phyloP scores from a whole-genome alignment of 2,113 vertebrate genomes.

The Ammospiza nelsoni region DNA sequence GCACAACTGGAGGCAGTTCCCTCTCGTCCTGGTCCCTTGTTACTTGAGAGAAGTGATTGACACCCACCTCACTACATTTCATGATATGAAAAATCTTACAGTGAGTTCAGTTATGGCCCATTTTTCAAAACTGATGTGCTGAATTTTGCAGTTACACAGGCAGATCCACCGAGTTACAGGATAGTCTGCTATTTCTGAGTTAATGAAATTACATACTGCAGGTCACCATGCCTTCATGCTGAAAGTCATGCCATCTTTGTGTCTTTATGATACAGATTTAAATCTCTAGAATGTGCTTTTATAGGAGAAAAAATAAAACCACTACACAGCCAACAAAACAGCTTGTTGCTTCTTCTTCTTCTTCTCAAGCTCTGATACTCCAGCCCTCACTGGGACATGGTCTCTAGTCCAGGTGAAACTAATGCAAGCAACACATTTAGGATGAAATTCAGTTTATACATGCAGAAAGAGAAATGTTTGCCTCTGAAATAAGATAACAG shows the following conservation, averaged over 20 bases:
- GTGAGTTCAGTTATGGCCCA: neutral
- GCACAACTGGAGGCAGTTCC: neutral
- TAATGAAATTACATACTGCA: neutral
- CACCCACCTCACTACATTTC: neutral
- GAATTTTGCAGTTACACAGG: neutral
- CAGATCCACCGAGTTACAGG: neutral
- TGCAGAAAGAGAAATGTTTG: neutral
- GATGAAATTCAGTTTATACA: neutral
- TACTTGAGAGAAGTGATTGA: neutral
- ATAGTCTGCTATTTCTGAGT: neutral
- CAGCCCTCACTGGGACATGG: fast-evolving
- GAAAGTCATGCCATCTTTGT: neutral
- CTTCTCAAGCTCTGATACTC: neutral
- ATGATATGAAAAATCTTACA: neutral
- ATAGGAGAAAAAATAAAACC: neutral
- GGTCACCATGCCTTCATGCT: neutral
- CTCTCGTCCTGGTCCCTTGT: neutral
- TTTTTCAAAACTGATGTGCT: neutral
- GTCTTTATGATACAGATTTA: neutral
- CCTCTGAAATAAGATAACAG: neutral
- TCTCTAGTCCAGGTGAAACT: neutral
- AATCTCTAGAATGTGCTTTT: neutral
- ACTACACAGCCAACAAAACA: neutral
- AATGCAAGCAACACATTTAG: neutral
- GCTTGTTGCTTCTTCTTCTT: neutral